Conservation (phyloP, 2,888 invertebrate genomes). For the Carabus problematicus region DNA sequence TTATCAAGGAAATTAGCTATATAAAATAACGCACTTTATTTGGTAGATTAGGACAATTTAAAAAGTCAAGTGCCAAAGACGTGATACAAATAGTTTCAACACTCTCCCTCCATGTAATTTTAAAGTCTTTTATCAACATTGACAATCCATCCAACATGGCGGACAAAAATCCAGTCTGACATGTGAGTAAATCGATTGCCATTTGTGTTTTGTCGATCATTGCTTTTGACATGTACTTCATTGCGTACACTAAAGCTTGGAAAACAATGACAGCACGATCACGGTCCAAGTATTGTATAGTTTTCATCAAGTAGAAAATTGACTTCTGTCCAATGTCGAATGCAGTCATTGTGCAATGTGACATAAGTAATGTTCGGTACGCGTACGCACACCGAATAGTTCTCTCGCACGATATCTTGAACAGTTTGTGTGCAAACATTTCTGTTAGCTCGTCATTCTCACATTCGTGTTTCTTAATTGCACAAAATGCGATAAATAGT, state of each 20-base stretch:
- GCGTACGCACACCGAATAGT: conserved; percentile 63
- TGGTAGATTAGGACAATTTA: conserved; percentile 63
- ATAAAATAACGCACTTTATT: conserved; percentile 58
- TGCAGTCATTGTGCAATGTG: conserved; percentile 57
- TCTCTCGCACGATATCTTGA: conserved; percentile 69
- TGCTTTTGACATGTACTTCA: conserved; percentile 62
- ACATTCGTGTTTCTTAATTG: conserved; percentile 46
- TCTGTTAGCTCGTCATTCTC: conserved; percentile 63
- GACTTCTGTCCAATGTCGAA: conserved; percentile 62
- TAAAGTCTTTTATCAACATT: conserved; percentile 70
- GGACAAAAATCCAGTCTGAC: conserved; percentile 63
- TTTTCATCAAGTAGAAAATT: conserved; percentile 65
- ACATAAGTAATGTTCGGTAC: conserved; percentile 56
- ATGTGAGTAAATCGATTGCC: conserved; percentile 46
- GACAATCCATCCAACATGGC: conserved; percentile 72
- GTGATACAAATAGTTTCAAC: conserved; percentile 76
- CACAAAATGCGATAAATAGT: conserved; percentile 60
- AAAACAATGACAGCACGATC: conserved; percentile 70
- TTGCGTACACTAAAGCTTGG: conserved; percentile 67
- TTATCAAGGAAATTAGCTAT: neutral
- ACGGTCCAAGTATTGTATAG: conserved; percentile 65
- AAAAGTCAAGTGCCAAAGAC: conserved; percentile 62
- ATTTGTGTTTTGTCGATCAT: conserved; percentile 49
- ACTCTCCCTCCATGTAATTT: conserved; percentile 80
- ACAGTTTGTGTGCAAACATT: conserved; percentile 66